Conservation (phyloP, 1,140 invertebrate genomes). For the Bombus turneri region DNA sequence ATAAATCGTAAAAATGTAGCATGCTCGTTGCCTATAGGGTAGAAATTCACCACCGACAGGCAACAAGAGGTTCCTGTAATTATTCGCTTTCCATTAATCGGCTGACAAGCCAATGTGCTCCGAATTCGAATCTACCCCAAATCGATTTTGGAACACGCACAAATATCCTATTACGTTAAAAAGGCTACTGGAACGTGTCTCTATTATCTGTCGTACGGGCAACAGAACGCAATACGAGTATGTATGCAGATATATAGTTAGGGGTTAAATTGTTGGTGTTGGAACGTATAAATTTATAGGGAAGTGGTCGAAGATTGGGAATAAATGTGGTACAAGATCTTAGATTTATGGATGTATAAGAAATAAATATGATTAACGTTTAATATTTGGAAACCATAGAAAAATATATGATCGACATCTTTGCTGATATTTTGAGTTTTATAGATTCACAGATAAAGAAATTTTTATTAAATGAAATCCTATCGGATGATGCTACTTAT, state of each 20-base stretch:
- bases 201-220: neutral
- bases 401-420: neutral
- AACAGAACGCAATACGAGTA: neutral
- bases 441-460: neutral
- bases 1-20: constrained; percentile 86
- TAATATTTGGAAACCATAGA: neutral
- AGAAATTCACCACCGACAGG: constrained; percentile 85
- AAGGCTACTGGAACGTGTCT: neutral
- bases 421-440: neutral
- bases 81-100: constrained; percentile 27
- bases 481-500: neutral
- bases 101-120: neutral
- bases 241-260: neutral
- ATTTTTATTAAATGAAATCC: neutral
- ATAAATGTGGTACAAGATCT: neutral
- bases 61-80: constrained; percentile 87
- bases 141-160: neutral
- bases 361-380: neutral
- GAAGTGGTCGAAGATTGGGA: neutral
- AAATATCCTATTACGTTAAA: neutral
- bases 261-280: neutral
- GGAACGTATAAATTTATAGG: neutral
- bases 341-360: neutral
- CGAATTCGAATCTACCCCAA: neutral
- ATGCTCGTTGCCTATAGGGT: constrained; percentile 84